Evolutionary conservation across 1,140 invertebrate genomes (phyloP), one percentile per base, ranked within the genome.

Genomic region (Drosophila littoralis): DNA sequence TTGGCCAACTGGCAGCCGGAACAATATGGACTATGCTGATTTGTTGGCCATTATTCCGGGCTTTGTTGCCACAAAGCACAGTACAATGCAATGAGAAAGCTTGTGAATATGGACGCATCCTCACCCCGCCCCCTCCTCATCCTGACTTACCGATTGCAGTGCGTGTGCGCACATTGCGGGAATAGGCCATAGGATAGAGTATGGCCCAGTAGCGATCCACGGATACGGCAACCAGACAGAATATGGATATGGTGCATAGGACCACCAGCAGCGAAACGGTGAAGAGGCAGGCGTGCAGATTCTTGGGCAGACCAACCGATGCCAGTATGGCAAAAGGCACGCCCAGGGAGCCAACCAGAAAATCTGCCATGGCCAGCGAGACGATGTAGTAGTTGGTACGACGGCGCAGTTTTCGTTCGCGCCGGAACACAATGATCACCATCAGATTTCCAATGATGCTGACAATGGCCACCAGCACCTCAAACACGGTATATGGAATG

Each of bases 161-260:
- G 92, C 95, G 96, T 3, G 96, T 96, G 22, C 96, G 94, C 61
- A 98, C 97, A 89, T 96, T 97, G 67, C 96, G 94, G 0, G 97
- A 97, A 91, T 98, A 98, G 66, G 95, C 96, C 95, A 98, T 96
- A 0, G 97, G 97, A 92, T 97, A 95, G 0, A 98, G 93, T 69
- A 98, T 98, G 10, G 97, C 97, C 97, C 97, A 98, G 92, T 98
- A 98, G 43, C 97, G 94, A 93, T 98, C 97, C 61, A 98, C 95
- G 15, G 97, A 97, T 4, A 98, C 97, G 2, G 97, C 97, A 1
- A 98, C 96, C 79, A 98, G 93, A 90, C 96, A 97, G 86, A 98
- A 97, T 72, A 98, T 98, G 77, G 97, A 98, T 77, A 97, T 97
- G 36, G 97, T 98, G 85, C 97, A 98, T 28, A 98, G 93, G 43